Evolutionary conservation across 1,140 invertebrate species (phyloP).

Genomic region (Dysdera silvatica): DNA sequence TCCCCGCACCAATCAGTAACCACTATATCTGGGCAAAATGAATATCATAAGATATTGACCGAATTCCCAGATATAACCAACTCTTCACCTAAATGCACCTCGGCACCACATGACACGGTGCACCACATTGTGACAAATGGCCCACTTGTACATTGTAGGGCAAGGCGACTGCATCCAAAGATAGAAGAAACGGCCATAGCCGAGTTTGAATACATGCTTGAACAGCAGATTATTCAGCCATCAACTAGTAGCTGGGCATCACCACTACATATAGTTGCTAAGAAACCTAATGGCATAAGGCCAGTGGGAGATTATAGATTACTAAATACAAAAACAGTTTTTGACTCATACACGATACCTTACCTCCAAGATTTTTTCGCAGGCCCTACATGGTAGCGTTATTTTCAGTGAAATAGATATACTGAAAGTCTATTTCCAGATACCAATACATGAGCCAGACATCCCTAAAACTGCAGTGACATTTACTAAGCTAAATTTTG

Average conservation of each 20-base stretch:
- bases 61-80: slow-evolving; percentile 8
- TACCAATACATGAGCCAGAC: no score
- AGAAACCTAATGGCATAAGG: no score
- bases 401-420: no score
- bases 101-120: slow-evolving; percentile 34
- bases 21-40: neutral
- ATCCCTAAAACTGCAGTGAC: neutral
- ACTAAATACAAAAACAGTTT: no score
- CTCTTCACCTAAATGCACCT: neutral
- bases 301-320: no score
- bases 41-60: neutral
- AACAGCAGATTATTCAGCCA: neutral
- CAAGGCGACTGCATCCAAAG: neutral
- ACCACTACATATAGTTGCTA: slow-evolving; percentile 34
- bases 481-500: neutral
- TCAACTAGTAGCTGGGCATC: neutral
- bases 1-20: neutral
- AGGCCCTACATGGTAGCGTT: no score
- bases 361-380: no score
- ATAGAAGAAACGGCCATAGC: neutral
- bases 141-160: slow-evolving; percentile 37
- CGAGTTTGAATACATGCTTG: neutral
- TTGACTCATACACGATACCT: neutral
- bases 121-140: slow-evolving; percentile 46
- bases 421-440: no score